Percentiles rank a stretch among this genome's conserved stretches.
These are phyloP conservation scores for Meta bourneti DNA, from an alignment of 2,888 invertebrate species.

Conservation along the genomic window DNA sequence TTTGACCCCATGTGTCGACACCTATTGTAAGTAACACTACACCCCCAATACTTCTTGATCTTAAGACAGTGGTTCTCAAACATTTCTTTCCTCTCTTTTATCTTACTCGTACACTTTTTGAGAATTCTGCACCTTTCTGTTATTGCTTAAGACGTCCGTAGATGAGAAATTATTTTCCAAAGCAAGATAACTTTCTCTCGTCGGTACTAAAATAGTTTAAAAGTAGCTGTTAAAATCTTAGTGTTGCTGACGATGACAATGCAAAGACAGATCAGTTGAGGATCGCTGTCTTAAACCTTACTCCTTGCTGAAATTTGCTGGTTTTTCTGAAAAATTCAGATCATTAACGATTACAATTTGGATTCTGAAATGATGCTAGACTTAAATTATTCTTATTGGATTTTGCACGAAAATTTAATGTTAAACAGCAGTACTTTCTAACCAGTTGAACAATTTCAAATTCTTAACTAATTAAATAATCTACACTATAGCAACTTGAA, in stretches of 20 bases:
- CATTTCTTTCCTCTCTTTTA: conserved; percentile 36
- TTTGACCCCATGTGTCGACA: conserved; percentile 59
- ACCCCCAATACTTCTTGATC: conserved; percentile 70
- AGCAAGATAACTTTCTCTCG: too few relatives aligned
- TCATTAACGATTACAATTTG: too few relatives aligned
- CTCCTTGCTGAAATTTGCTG: conserved; percentile 63
- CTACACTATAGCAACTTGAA: too few relatives aligned
- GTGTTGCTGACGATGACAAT: neutral
- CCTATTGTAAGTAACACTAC: conserved; percentile 68
- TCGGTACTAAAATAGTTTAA: too few relatives aligned
- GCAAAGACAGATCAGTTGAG: conserved; percentile 63
- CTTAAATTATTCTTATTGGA: too few relatives aligned
- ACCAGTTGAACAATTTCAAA: too few relatives aligned
- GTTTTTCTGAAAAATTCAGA: neutral
- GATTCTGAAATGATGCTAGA: too few relatives aligned
- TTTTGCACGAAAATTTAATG: too few relatives aligned
- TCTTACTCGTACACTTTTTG: conserved; percentile 32
- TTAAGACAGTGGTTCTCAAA: conserved; percentile 76
- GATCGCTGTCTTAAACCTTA: conserved; percentile 71
- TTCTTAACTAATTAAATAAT: too few relatives aligned
- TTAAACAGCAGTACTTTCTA: too few relatives aligned
- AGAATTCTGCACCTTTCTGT: conserved; percentile 31
- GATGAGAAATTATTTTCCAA: too few relatives aligned
- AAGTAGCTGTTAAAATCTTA: too few relatives aligned
- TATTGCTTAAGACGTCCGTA: neutral